Base-by-base conservation (phyloP, 2,888 invertebrate genomes). In the Gastrophysa polygoni region DNA sequence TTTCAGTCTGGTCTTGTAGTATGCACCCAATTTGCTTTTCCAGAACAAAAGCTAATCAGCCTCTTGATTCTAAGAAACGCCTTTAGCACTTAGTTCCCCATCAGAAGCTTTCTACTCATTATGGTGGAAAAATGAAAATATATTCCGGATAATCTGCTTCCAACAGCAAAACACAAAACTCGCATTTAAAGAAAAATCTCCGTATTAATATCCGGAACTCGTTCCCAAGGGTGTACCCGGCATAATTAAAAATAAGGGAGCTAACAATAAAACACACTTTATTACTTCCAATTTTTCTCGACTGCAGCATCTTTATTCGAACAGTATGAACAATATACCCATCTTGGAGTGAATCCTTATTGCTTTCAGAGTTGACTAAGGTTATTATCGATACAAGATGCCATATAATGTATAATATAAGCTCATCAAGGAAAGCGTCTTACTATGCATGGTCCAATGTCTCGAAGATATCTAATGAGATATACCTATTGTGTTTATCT, bases 291-390 rank as follows among this genome's bases (percentile, higher is more conserved):
- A 81, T 81, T 81, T 80, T 80, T 80, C 79, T 77, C 75, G 55
- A 60, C 78, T 78, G 76, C 76, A 77, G 76, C 76, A 78, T 77
- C 78, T 80, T 80, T 79, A 80, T 78, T 79, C 77, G 73, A 77
- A 76, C 75, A 77, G 76, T 76, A 77, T 74, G 76, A 79, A 78
- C 78, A 80, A 78, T 80, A 78, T n/a, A n/a, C n/a, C n/a, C n/a
- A n/a, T 79, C 80, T 79, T 77, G 78, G 77, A 78, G 78, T 80
- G 80, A 79, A 80, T 81, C 81, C 80, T 80, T 79, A 80, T 81
- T 81, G 6, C 14, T 38, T 38, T 6, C 29, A 8, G 29, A 32
- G 29, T 32, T 8, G 38, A n/a, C n/a, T n/a, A n/a, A n/a, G n/a
- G n/a, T n/a, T n/a, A n/a, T n/a, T n/a, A n/a, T n/a, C n/a, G n/a